Percentiles rank a stretch among this genome's conserved stretches.
Conservation (phyloP, 2,113 vertebrate species). For the Gobio gobio region DNA sequence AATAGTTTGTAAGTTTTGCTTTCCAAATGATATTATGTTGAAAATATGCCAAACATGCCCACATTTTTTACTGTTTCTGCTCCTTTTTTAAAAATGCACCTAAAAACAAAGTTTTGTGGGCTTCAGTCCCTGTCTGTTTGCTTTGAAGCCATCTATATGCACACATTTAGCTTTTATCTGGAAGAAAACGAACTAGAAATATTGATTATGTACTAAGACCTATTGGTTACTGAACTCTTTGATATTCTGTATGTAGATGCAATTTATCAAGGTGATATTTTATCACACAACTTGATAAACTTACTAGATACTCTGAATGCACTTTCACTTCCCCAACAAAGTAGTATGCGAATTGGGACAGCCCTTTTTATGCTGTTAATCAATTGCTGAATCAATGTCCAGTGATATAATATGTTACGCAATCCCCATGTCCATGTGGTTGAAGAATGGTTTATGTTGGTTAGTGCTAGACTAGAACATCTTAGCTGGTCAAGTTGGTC, state of each 20-base stretch:
- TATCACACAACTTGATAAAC: background rate
- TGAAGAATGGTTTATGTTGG: background rate
- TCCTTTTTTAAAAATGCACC: background rate
- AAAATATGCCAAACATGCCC: background rate
- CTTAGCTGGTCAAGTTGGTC: background rate
- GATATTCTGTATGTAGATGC: background rate
- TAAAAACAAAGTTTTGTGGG: background rate
- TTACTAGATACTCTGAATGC: background rate
- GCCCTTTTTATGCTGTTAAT: background rate
- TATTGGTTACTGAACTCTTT: background rate
- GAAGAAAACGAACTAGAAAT: background rate
- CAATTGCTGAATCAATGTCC: background rate
- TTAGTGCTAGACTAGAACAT: background rate
- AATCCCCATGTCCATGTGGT: background rate
- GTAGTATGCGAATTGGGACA: background rate
- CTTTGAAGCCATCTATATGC: too few relatives aligned
- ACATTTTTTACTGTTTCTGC: background rate
- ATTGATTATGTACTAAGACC: background rate
- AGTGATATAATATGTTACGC: background rate
- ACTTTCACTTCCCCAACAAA: background rate
- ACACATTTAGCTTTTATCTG: background rate
- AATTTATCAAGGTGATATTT: background rate
- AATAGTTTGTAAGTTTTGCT: background rate
- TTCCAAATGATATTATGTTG: background rate
- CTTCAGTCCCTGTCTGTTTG: background rate